phyloP scores from a whole-genome alignment of 1,140 invertebrate species.

The Zaprionus inermis region DNA sequence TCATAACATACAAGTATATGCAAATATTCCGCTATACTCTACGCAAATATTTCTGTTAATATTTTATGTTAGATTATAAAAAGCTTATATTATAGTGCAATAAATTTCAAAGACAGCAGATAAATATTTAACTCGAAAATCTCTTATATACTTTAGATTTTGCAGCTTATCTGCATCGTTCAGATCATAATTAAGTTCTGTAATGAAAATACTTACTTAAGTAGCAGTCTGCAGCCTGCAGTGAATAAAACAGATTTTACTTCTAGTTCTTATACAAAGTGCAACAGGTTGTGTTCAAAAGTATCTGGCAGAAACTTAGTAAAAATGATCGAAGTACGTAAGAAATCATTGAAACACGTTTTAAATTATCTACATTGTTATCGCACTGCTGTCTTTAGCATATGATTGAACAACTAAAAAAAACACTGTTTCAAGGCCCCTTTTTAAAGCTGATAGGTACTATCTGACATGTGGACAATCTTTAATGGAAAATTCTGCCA shows the following conservation, averaged over 20 bases:
- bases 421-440: neutral
- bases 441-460: conserved; percentile 14
- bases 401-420: conserved; percentile 20
- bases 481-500: conserved; percentile 27
- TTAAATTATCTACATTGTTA: conserved; percentile 10
- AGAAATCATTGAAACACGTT: conserved; percentile 19
- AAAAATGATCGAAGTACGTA: conserved; percentile 27
- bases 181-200: conserved; percentile 9
- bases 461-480: conserved; percentile 16
- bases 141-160: conserved; percentile 16
- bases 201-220: conserved; percentile 4
- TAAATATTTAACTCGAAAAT: conserved; percentile 21
- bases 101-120: neutral
- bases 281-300: conserved; percentile 3
- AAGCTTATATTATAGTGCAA: conserved; percentile 11
- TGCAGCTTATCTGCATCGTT: conserved; percentile 10
- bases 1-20: neutral
- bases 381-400: conserved; percentile 5
- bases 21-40: neutral
- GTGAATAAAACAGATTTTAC: neutral
- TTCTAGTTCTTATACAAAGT: conserved; percentile 30
- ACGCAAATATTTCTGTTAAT: neutral
- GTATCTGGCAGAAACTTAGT: neutral
- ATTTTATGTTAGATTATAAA: conserved; percentile 14
- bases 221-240: too few species aligned